Conservation (phyloP, 2,113 vertebrate species). For the Chaetorhynchus papuensis region DNA sequence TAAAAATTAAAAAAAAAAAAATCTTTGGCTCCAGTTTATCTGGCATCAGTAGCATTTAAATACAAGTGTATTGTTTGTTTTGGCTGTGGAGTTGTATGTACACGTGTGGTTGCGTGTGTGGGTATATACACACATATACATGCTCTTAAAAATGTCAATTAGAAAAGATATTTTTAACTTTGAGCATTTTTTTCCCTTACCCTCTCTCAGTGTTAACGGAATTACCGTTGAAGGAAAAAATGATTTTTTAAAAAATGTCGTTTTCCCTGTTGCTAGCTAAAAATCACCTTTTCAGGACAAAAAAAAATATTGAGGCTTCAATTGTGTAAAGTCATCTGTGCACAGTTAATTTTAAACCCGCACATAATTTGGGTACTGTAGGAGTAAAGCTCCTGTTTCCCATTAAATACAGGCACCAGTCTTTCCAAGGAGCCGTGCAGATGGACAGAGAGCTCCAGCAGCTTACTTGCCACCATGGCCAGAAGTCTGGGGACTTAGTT, state of each 20-base stretch:
- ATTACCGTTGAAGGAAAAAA: background rate
- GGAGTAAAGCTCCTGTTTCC: background rate
- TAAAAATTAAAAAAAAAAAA: background rate
- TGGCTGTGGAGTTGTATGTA: slow-evolving; percentile 8
- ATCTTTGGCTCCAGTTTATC: background rate
- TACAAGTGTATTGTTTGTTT: background rate
- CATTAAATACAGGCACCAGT: background rate
- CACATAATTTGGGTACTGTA: background rate
- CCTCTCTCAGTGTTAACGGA: background rate
- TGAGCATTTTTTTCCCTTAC: background rate
- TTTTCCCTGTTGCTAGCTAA: background rate
- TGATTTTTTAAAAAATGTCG: accelerated
- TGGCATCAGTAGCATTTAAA: slow-evolving; percentile 2
- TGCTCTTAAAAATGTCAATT: background rate
- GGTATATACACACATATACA: slow-evolving; percentile 47
- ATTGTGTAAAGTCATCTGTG: background rate
- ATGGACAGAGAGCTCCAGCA: background rate
- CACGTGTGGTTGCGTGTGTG: slow-evolving; percentile 2
- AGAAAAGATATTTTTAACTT: background rate
- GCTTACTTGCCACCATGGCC: background rate
- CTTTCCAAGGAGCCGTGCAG: background rate
- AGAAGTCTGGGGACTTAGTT: background rate
- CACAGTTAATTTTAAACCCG: background rate
- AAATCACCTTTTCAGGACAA: background rate
- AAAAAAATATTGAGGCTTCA: background rate